These are phyloP conservation scores for Coluber constrictor DNA, from an alignment of 2,797 vertebrate genomes.

Conservation along the genomic window DNA sequence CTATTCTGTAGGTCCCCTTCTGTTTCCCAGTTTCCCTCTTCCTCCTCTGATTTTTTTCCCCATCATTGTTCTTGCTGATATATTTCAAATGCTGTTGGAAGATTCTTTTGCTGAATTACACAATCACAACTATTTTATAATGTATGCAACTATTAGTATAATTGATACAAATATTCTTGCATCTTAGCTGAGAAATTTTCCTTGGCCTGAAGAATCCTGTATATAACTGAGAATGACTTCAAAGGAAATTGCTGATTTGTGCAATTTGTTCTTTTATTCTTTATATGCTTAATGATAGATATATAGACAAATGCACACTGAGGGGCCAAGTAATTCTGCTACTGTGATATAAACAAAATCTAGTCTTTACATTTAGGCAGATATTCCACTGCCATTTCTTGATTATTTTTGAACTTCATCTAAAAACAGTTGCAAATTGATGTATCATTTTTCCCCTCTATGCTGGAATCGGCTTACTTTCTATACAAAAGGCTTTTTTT, in stretches of 20 bases:
- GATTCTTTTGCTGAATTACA: background rate
- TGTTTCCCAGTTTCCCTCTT: background rate
- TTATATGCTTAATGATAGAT: background rate
- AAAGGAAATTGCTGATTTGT: background rate
- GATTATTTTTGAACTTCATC: background rate
- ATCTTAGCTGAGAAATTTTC: background rate
- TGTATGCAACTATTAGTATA: background rate
- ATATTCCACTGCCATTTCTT: background rate
- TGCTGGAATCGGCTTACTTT: background rate
- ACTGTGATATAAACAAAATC: background rate
- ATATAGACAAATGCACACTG: background rate
- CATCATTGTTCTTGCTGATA: background rate
- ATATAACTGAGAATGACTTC: background rate
- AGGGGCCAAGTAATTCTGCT: background rate
- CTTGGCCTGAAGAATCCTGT: background rate
- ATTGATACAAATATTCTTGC: background rate
- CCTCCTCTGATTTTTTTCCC: background rate
- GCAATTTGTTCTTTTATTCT: background rate
- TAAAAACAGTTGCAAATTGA: background rate
- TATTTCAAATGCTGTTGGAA: background rate
- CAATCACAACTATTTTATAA: conserved; percentile 4
- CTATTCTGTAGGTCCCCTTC: background rate
- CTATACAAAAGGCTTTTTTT: conserved; percentile 10
- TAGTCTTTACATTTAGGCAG: background rate
- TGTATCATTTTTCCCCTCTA: background rate